These are phyloP conservation scores for Nomada flava DNA, from an alignment of 2,888 invertebrate species.

Conservation along the genomic window DNA sequence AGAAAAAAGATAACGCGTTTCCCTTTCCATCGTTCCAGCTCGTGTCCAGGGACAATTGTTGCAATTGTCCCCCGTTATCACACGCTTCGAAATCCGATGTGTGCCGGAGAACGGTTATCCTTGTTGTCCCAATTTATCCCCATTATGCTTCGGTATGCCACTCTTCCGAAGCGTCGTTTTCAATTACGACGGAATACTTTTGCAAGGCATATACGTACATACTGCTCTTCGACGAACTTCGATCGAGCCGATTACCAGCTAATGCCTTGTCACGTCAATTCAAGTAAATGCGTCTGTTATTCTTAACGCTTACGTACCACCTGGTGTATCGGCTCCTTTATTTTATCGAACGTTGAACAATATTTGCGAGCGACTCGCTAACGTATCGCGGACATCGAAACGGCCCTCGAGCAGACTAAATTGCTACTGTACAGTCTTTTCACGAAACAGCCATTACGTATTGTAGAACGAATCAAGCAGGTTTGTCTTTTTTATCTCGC, in stretches of 20 bases:
- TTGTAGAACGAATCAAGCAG: neutral
- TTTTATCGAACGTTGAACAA: conserved; percentile 1
- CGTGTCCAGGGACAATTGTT: neutral
- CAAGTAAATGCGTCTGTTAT: conserved; percentile 15
- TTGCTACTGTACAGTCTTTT: neutral
- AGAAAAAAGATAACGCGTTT: neutral
- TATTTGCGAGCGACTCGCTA: neutral
- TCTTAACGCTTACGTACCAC: conserved; percentile 20
- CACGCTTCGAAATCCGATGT: conserved; percentile 21
- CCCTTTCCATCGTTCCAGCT: neutral
- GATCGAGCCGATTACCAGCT: conserved; percentile 16
- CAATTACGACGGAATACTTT: conserved; percentile 1
- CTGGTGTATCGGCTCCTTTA: neutral
- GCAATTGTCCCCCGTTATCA: conserved; percentile 20
- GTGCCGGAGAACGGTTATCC: conserved; percentile 5
- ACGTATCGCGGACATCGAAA: neutral
- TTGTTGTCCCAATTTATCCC: conserved; percentile 52
- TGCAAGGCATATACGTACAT: neutral
- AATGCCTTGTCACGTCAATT: conserved; percentile 31
- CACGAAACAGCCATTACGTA: neutral
- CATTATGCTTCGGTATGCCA: conserved; percentile 56
- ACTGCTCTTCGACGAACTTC: conserved; percentile 19
- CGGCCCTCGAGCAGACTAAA: neutral
- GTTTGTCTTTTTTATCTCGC: neutral
- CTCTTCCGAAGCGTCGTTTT: conserved; percentile 41